Percentiles rank a stretch among this genome's conserved stretches.
Conservation (phyloP, 2,113 vertebrate species). For the Macrotus californicus region DNA sequence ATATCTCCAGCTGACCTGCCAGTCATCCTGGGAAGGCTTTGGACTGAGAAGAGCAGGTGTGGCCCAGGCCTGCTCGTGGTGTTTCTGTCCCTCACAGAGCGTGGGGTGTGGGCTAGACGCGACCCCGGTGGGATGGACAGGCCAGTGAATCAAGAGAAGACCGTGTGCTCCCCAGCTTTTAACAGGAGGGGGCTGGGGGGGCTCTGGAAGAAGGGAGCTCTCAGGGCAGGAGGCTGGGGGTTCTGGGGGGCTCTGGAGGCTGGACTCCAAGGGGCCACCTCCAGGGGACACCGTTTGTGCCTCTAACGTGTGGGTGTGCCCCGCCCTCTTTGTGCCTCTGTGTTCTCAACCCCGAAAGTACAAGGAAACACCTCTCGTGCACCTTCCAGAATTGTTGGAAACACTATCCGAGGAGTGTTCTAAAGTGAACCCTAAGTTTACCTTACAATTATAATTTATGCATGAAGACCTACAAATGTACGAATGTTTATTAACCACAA, state of each 20-base stretch:
- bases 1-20: too few species aligned
- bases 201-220: too few species aligned
- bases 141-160: too few species aligned
- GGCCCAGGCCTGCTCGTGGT: too few species aligned
- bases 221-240: too few species aligned
- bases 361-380: neutral
- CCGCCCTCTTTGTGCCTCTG: rapidly evolving
- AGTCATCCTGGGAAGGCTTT: too few species aligned
- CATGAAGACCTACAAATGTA: neutral
- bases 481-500: neutral
- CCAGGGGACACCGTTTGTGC: rapidly evolving
- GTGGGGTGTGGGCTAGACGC: too few species aligned
- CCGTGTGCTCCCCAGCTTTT: too few species aligned
- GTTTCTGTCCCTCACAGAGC: too few species aligned
- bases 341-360: neutral
- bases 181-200: too few species aligned
- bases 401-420: neutral
- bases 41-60: too few species aligned
- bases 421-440: neutral
- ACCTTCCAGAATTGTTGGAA: neutral
- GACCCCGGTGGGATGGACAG: too few species aligned
- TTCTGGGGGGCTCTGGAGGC: neutral
- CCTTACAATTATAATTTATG: neutral
- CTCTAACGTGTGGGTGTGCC: rapidly evolving
- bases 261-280: neutral